A percentile compares a stretch with the other conserved stretches of the same genome.
Conservation (phyloP, 2,888 invertebrate genomes). For the Pollenia amentaria region DNA sequence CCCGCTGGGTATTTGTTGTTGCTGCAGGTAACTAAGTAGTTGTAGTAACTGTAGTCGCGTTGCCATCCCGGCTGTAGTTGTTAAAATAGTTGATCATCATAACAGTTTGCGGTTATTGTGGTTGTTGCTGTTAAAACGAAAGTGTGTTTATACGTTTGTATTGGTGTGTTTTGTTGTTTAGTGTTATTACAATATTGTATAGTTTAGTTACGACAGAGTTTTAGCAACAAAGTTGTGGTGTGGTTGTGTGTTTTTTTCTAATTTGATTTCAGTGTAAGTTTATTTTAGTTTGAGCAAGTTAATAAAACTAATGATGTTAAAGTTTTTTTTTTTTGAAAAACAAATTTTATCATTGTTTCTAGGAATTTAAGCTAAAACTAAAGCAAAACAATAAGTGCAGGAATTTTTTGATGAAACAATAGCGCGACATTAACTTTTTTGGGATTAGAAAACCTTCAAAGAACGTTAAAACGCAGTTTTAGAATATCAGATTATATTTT, state of each 20-base stretch:
- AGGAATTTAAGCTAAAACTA: background rate
- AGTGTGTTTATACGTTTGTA: background rate
- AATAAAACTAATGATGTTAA: conserved; percentile 36
- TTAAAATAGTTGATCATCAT: conserved; percentile 59
- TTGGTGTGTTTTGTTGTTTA: background rate
- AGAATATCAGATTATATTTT: too few relatives aligned
- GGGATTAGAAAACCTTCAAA: too few relatives aligned
- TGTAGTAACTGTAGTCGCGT: background rate
- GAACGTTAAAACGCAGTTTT: too few relatives aligned
- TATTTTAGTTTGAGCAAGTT: background rate
- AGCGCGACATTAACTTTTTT: too few relatives aligned
- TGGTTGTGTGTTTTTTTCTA: background rate
- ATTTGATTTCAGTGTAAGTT: conserved; percentile 15
- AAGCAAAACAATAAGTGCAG: background rate
- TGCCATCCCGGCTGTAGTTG: conserved; percentile 28
- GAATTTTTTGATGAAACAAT: background rate
- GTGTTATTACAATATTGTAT: background rate
- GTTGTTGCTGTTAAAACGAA: conserved; percentile 51
- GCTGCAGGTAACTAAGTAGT: background rate
- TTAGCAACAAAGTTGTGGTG: conserved; percentile 36
- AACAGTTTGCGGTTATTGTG: conserved; percentile 60
- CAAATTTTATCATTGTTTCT: conserved; percentile 18
- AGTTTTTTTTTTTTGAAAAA: conserved; percentile 7
- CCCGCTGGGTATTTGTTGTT: conserved; percentile 1
- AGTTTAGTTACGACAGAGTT: conserved; percentile 13